phyloP scores from a whole-genome alignment of 2,888 invertebrate genomes.

The Molanna angustata region DNA sequence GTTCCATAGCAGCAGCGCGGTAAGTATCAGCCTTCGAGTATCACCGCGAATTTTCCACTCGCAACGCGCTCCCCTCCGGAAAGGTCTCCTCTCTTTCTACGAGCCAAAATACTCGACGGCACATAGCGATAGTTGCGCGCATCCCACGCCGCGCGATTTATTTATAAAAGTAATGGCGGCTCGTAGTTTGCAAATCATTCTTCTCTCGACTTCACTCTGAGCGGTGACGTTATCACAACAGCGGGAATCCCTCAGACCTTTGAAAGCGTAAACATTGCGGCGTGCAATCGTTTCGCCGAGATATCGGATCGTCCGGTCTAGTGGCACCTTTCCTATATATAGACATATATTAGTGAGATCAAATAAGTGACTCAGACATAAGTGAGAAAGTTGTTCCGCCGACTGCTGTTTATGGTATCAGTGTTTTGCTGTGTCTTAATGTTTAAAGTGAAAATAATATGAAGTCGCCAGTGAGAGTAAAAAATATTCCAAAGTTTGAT shows the following conservation, averaged over 20 bases:
- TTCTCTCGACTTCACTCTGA: conserved; percentile 5
- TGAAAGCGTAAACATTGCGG: conserved; percentile 16
- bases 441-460: not conserved
- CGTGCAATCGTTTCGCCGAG: no score
- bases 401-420: not conserved
- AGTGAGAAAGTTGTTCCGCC: not conserved
- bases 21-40: no score
- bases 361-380: no score
- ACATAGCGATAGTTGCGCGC: no score
- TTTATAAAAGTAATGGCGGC: conserved; percentile 21
- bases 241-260: no score
- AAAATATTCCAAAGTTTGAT: not conserved
- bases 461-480: not conserved
- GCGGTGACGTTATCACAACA: no score
- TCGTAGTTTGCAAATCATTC: conserved; percentile 10
- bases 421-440: no score
- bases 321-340: no score
- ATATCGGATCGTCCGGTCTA: no score
- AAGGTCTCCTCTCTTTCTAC: not conserved
- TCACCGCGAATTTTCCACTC: conserved; percentile 13
- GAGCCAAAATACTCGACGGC: no score
- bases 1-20: no score
- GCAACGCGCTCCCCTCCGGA: not conserved
- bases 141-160: conserved; percentile 16
- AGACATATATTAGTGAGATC: no score